Evolutionary conservation across 2,113 vertebrate species (phyloP), one percentile per base, ranked within the genome.

Genomic region (Meriones unguiculatus): DNA sequence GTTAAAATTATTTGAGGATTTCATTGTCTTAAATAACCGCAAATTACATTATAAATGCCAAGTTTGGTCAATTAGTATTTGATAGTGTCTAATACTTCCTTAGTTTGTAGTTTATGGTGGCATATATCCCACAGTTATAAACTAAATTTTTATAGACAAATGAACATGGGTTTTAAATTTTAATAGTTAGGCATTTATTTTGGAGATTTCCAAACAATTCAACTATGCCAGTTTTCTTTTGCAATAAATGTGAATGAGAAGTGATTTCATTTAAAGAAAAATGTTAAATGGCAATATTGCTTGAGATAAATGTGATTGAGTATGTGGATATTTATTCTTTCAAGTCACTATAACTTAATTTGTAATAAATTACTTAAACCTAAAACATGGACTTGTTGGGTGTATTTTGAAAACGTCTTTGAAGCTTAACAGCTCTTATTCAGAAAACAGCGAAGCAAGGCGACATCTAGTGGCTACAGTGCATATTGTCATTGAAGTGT

Each of bases 401-500:
- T 65, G 67, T 85, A 22, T 78, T 94, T 94, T 80, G 14, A 64
- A 62, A 65, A 6, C 92, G 65, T 70, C 62, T 32, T 38, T 86
- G 22, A 92, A 50, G 87, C 41, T 92, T 95, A 5, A 52, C n/a
- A 85, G n/a, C 32, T 91, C 3, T 22, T 50, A 17, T 85, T 76
- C 57, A 64, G 64, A 24, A 84, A 85, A 12, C 67, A 52, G 6
- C 89, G 78, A 94, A 87, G 25, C 25, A 81, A 78, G 24, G 93
- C 80, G 85, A 15, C 98, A 98, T 95, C 98, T 98, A 80, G 95
- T 96, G 98, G 95, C 46, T 0, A 0, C 8, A 17, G 5, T 59
- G 15, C 25, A 70, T 77, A 93, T 9, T 85, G 15, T 8, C 32
- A 25, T 81, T 90, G 57, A 94, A 89, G 69, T 70, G 25, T 87